Base-by-base conservation (phyloP, 1,140 invertebrate genomes). In the Aphelinus certus region DNA sequence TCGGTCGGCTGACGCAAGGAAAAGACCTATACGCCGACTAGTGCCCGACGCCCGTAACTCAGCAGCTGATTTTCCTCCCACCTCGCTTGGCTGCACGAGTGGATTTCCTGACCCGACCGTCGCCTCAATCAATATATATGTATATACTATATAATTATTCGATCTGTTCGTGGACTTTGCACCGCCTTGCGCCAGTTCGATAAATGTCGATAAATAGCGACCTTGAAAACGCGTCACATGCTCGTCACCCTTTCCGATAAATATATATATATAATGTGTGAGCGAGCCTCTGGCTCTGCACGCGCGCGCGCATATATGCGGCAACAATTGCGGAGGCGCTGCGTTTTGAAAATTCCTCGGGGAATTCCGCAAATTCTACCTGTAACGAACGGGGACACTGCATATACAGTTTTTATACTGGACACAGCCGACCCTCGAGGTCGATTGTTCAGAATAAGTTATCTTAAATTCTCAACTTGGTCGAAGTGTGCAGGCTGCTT, bases 1-100 rank as follows among this genome's bases (percentile, higher is more conserved):
- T 75, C 46, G 56, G 73, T 71, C 75, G 60, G 58, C 71, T 77
- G 73, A 79, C 65, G 76, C 73, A 74, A 80, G 70, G 55, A 48
- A 76, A 79, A 70, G 66, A 78, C 6, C 55, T 49, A n/a, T 55
- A 26, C 26, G 4, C 7, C 72, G 26, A 55, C 55, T 2, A 61
- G 71, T 51, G 4, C 51, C 9, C 42, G 51, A n/a, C 48, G 48
- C n/a, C 49, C 51, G 51, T 53, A 6, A 4, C 66, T 68, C 53
- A 5, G 65, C n/a, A 47, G 56, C 7, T 68, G 49, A 73, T 66
- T 67, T 62, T 60, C 43, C 73, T 70, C 73, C 73, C 73, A 70
- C 73, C 51, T 56, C 64, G 57, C n/a, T 63, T n/a, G 7, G 3
- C 45, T 9, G 42, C 9, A 26, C 26, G 26, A 43, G 58, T 60